phyloP scores from a whole-genome alignment of 2,113 vertebrate species.

The Pelvicachromis taeniatus region DNA sequence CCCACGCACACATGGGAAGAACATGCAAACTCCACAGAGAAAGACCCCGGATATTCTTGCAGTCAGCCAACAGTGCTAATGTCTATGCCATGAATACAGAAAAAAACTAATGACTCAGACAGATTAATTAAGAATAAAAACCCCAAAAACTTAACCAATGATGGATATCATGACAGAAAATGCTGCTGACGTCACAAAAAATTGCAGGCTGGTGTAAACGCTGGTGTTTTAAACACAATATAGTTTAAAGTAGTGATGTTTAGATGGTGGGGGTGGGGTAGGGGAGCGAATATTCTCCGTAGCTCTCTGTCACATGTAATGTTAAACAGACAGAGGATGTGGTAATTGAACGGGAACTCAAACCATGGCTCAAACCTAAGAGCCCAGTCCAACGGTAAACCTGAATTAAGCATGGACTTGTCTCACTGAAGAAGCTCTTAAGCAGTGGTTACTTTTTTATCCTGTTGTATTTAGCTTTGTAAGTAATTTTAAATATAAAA shows the following conservation, averaged over 20 bases:
- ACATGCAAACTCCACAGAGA: neutral
- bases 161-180: neutral
- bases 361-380: neutral
- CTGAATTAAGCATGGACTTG: neutral
- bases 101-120: neutral
- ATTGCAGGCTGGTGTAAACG: neutral
- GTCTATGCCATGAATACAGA: neutral
- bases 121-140: neutral
- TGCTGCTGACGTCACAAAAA: neutral
- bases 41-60: neutral
- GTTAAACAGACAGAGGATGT: neutral
- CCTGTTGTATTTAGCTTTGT: neutral
- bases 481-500: neutral
- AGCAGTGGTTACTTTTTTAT: neutral
- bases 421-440: neutral
- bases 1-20: neutral
- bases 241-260: neutral
- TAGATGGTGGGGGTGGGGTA: neutral
- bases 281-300: neutral
- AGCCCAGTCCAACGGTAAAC: neutral
- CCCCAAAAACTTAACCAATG: neutral
- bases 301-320: neutral
- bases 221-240: neutral
- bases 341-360: neutral
- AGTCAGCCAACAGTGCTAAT: neutral